Base-by-base conservation (phyloP, 2,797 vertebrate species). In the Melanotaenia maccullochi region DNA sequence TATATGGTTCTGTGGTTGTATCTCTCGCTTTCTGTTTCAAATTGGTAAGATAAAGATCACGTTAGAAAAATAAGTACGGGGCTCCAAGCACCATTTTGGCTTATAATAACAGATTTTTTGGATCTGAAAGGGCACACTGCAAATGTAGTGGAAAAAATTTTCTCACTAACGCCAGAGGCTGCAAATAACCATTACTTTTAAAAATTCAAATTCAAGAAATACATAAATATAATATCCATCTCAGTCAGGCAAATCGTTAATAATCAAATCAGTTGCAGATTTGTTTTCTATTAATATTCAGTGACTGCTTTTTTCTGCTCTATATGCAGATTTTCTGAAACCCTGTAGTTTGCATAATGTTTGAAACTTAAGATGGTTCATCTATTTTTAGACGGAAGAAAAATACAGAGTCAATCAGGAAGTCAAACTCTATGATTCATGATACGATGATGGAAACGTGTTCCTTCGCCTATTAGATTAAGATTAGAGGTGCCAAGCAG, bases 1-100 rank as follows among this genome's bases (percentile, higher is more conserved):
- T 77, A 40, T 85, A 78, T 86, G 86, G 78, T 85, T 89, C 78
- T 85, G 87, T 82, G 85, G 89, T 68, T 13, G n/a, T 71, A 35
- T 63, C 77, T 80, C 73, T 76, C 76, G 81, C 58, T 77, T 79
- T 83, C 55, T 75, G 63, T 54, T 86, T 73, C 62, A 75, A 38
- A 51, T 59, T 72, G 64, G 76, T 65, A 25, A 74, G 79, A 82
- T 88, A 89, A 89, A 83, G 68, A 87, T 81, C 73, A 83, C 58
- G 76, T 55, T 47, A 25, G 65, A 51, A 44, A 73, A 71, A 67
- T 54, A 24, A 84, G 82, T 58, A 75, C 44, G 67, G 40, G 58
- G 59, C 33, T 18, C 11, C 5, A 35, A 36, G 58, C 4, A 54
- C n/a, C 60, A 22, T 75, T 71, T 69, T 64, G 75, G 73, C 64